phyloP scores from a whole-genome alignment of 2,888 invertebrate genomes.

The Conistra vaccinii region DNA sequence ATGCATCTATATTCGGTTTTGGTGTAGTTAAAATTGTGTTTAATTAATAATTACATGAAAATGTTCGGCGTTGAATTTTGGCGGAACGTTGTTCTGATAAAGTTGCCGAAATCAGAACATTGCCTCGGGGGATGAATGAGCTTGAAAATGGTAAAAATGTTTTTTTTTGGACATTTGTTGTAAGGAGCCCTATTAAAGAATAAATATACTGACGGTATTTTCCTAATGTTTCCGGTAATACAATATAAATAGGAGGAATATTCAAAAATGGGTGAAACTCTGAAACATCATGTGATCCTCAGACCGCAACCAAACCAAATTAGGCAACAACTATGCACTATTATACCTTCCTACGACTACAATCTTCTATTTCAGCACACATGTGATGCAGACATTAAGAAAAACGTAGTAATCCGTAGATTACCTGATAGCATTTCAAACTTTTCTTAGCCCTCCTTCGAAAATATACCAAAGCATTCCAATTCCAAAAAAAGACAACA shows the following conservation, averaged over 20 bases:
- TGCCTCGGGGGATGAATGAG: conserved; percentile 49
- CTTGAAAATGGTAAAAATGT: conserved; percentile 40
- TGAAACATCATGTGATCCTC: neutral
- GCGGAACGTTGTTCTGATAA: conserved; percentile 30
- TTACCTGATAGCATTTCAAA: neutral
- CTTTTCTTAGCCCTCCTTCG: conserved; percentile 1
- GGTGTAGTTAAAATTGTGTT: conserved; percentile 54
- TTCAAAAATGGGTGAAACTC: neutral
- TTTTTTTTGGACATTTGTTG: conserved; percentile 35
- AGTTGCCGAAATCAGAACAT: conserved; percentile 43
- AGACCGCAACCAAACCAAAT: no score
- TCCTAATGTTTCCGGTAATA: conserved; percentile 3
- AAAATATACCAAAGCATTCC: conserved; percentile 14
- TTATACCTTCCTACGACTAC: no score
- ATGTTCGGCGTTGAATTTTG: conserved; percentile 39
- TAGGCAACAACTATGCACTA: neutral
- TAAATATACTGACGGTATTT: conserved; percentile 19
- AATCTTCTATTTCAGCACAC: no score
- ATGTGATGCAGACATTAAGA: neutral
- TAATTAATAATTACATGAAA: conserved; percentile 51
- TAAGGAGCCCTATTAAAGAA: conserved; percentile 23
- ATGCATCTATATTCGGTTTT: conserved; percentile 57
- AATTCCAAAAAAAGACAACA: conserved; percentile 51
- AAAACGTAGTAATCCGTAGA: conserved; percentile 4
- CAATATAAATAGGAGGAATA: conserved; percentile 16